phyloP scores from a whole-genome alignment of 2,888 invertebrate species.

The Mylabris sibirica region DNA sequence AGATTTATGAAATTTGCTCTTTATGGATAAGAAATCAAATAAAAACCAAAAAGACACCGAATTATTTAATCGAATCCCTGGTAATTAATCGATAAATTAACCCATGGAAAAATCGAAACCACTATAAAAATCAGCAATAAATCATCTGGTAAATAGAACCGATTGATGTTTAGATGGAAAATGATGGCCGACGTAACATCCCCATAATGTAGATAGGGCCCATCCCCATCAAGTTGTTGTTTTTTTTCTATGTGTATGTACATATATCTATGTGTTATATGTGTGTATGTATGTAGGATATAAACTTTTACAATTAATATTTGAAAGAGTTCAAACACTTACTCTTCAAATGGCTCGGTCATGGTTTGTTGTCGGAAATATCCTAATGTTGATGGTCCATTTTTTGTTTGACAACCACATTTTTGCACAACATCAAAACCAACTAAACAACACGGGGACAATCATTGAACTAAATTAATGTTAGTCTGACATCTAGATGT shows the following conservation, averaged over 20 bases:
- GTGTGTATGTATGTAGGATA: not conserved
- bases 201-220: conserved; percentile 34
- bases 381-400: conserved; percentile 80
- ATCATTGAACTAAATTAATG: conserved; percentile 60
- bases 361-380: conserved; percentile 85
- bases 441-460: conserved; percentile 59
- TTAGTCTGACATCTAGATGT: conserved; percentile 50
- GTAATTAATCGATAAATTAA: conserved; percentile 8
- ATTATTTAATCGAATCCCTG: conserved; percentile 11
- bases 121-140: conserved; percentile 16
- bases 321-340: conserved; percentile 62
- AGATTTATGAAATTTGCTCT: conserved; percentile 13
- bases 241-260: not conserved
- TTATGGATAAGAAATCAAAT: not conserved
- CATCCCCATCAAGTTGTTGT: conserved; percentile 30
- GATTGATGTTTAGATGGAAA: conserved; percentile 41
- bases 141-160: conserved; percentile 18
- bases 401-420: conserved; percentile 65
- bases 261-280: not conserved
- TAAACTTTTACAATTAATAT: not conserved
- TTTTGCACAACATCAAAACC: conserved; percentile 61
- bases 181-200: conserved; percentile 54
- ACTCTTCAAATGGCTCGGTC: conserved; percentile 93
- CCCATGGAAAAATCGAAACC: not conserved
- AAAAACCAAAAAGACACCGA: not conserved